phyloP scores from a whole-genome alignment of 2,888 invertebrate species.

The Nipponacmea schrenckii region DNA sequence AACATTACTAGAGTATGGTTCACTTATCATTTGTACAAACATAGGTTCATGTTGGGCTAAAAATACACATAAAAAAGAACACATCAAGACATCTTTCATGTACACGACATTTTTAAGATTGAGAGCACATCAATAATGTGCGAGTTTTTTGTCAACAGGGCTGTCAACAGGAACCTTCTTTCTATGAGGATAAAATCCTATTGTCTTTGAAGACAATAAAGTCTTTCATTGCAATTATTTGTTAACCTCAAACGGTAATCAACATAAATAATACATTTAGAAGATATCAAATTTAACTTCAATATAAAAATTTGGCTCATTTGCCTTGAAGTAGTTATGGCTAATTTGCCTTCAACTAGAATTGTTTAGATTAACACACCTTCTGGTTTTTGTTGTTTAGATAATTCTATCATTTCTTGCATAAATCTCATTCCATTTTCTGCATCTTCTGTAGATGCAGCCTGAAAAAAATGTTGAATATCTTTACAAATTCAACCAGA shows the following conservation, averaged over 20 bases:
- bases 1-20: conserved; percentile 70
- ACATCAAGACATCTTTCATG: not conserved
- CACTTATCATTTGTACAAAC: conserved; percentile 70
- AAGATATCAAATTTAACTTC: no score
- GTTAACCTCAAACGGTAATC: no score
- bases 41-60: conserved; percentile 62
- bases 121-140: not conserved
- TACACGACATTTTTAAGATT: not conserved
- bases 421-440: conserved; percentile 94
- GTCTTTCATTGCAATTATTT: no score
- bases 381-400: conserved; percentile 72
- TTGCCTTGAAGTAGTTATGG: not conserved
- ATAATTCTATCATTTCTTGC: conserved; percentile 95
- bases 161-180: no score
- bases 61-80: conserved; percentile 14
- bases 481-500: not conserved
- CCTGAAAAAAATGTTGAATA: conserved; percentile 73
- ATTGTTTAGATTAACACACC: conserved; percentile 36
- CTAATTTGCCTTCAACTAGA: not conserved
- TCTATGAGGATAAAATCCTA: no score
- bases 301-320: not conserved
- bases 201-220: no score
- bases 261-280: no score
- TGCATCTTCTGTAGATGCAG: conserved; percentile 85
- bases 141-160: not conserved